These are phyloP conservation scores for Tolypeutes matacus DNA, from an alignment of 2,797 vertebrate species.

Conservation along the genomic window DNA sequence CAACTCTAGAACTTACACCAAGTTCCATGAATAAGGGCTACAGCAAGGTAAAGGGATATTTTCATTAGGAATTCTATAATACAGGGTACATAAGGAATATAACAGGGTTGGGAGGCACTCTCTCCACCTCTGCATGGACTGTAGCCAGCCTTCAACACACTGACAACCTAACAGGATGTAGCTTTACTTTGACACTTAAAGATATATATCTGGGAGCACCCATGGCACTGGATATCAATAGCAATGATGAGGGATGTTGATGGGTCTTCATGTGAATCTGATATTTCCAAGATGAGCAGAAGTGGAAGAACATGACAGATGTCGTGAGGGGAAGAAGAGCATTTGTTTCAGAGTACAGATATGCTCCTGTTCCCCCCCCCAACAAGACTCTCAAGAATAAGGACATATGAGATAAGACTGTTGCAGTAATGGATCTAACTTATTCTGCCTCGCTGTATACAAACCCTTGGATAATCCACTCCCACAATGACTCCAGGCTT, in stretches of 20 bases:
- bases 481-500: neutral
- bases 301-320: neutral
- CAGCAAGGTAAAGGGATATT: neutral
- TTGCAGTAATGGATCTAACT: neutral
- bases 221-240: neutral
- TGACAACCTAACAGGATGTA: neutral
- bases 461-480: neutral
- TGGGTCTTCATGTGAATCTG: neutral
- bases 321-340: neutral
- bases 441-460: neutral
- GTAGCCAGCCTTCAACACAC: neutral
- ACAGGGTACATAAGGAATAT: neutral
- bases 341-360: neutral
- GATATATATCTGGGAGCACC: neutral
- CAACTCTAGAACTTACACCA: neutral
- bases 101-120: neutral
- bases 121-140: no score
- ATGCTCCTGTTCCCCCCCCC: no score
- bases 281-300: neutral
- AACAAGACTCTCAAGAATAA: neutral
- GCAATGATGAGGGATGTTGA: neutral
- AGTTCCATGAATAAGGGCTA: neutral
- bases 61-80: conserved; percentile 13
- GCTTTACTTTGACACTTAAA: neutral
- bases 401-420: neutral